Base-by-base conservation (phyloP, 1,140 invertebrate species). In the Eufriesea mexicana region DNA sequence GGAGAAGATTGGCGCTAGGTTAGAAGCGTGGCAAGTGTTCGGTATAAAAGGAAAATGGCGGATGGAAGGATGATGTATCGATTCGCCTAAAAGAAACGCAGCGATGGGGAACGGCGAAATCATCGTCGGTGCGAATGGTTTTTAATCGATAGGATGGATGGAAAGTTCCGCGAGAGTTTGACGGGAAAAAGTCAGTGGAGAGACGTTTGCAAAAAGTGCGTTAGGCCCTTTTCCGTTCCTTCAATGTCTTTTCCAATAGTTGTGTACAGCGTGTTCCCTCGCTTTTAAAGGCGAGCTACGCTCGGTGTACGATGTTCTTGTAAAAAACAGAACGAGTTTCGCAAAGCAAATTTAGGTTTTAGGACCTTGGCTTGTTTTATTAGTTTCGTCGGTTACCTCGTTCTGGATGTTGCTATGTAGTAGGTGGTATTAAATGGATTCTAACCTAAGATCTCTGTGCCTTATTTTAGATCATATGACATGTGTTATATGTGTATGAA, bases 1-100 rank as follows among this genome's bases (percentile, higher is more conserved):
- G 64, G n/a, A 20, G 71, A 82, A 86, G 88, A 88, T 88, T 88
- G 87, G 59, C 75, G 74, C 73, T 68, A 55, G 57, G 66, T 64
- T 55, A 61, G 25, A 49, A 45, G 47, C 61, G 80, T 28, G 67
- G 83, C 54, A 84, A 79, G 71, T 55, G 66, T 73, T 28, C 10
- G 35, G 49, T 23, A 16, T 42, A n/a, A 73, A 75, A 49, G 59
- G 25, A 57, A 49, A 59, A 66, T 54, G 78, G 20, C 68, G 87
- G 35, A 64, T 28, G 7, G 20, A 49, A 47, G 6, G 62, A 66
- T 59, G 72, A 75, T 76, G 25, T 71, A 73, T 73, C 59, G 59
- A 71, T 25, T 62, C 68, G 67, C 49, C 42, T 61, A 8, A 62
- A 64, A 62, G 64, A 42, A 47, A 51, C 68, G 66, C 47, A 59